These are phyloP conservation scores for Syngnathus acus DNA, from an alignment of 2,797 vertebrate genomes.

Conservation along the genomic window DNA sequence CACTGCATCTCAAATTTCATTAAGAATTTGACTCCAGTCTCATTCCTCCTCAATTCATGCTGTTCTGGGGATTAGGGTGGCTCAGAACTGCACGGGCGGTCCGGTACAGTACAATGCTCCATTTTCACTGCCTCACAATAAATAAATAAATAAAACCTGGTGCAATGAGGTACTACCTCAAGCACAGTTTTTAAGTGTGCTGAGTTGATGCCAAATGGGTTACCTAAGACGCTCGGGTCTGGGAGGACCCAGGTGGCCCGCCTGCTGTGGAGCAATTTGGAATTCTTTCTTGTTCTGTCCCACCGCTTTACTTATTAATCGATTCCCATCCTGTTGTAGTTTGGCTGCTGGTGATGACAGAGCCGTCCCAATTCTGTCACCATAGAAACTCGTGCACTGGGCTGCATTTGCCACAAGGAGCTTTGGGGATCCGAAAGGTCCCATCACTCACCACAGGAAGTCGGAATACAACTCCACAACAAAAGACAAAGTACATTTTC, in stretches of 20 bases:
- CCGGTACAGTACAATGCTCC: neutral
- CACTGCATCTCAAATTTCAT: slow-evolving; percentile 28
- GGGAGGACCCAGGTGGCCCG: slow-evolving; percentile 38
- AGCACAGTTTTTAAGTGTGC: neutral
- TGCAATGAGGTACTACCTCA: neutral
- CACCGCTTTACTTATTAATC: slow-evolving; percentile 64
- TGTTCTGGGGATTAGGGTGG: neutral
- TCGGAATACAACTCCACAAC: slow-evolving; percentile 8
- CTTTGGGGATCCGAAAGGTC: slow-evolving; percentile 12
- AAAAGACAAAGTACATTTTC: slow-evolving; percentile 11
- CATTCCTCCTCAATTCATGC: slow-evolving; percentile 18
- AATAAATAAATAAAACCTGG: neutral
- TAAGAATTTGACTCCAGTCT: slow-evolving; percentile 28
- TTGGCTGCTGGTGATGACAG: slow-evolving; percentile 46
- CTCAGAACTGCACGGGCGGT: neutral
- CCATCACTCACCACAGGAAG: slow-evolving; percentile 20
- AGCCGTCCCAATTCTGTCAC: slow-evolving; percentile 65
- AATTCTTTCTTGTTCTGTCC: slow-evolving; percentile 42
- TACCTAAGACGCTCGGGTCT: neutral
- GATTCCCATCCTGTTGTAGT: slow-evolving; percentile 37
- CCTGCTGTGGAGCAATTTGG: slow-evolving; percentile 36
- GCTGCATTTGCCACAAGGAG: slow-evolving; percentile 27
- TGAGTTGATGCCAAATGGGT: neutral
- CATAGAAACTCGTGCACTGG: slow-evolving; percentile 42
- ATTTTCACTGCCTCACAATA: neutral